Evolutionary conservation across 2,888 invertebrate species (phyloP), one percentile per base, ranked within the genome.

Genomic region (Drosophila cognata): DNA sequence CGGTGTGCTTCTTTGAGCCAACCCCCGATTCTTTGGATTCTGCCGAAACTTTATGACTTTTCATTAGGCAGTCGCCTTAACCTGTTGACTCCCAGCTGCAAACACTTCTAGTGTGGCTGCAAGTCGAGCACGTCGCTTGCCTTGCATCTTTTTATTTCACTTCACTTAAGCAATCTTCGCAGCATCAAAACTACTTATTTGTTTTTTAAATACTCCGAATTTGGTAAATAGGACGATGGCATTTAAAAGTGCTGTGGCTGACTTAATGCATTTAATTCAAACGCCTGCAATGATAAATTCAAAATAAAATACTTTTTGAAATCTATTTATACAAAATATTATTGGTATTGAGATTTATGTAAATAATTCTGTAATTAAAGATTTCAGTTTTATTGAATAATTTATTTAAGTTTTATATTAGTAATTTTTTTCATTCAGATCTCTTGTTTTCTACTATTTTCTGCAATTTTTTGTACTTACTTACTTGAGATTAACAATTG

Each of bases 31-130:
- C 58, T 74, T 72, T 72, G 46, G 33, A 38, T 70, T 60, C 28
- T n/a, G 58, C 80, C 71, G 68, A 71, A 68, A 62, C 68, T 81
- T 75, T 76, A 78, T 43, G 60, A 58, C 50, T 74, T 68, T 76
- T 74, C 71, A 66, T 69, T 73, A 58, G 38, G 11, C 43, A 77
- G 56, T 76, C 76, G 61, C 29, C 38, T 77, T 71, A 77, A 73
- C 71, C 77, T 77, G 73, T 69, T 77, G 77, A 65, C 76, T 52
- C 64, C 31, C 38, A 41, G 31, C 18, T n/a, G 43, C 63, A 77
- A 77, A 77, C 68, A 73, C 25, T 18, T 11, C 21, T 18, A n/a
- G 8, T 31, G 33, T 1, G 2, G 21, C 21, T 21, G 28, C 29
- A 60, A 60, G 48, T 60, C 36, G 13, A 43, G 62, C 55, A 43